Conservation (phyloP, 2,113 vertebrate species). For the Entomyzon cyanotis region DNA sequence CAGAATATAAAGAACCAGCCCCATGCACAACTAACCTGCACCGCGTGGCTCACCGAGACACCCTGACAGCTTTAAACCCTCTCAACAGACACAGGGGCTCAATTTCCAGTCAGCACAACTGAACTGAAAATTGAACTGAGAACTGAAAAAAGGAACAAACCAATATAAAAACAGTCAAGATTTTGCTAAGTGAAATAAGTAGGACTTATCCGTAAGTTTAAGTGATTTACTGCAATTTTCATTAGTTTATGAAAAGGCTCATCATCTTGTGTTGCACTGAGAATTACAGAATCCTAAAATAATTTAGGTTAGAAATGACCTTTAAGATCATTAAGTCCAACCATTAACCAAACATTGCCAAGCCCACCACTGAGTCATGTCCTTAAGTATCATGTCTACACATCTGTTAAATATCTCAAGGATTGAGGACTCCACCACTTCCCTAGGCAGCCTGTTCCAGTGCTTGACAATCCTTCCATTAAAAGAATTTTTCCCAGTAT, state of each 20-base stretch:
- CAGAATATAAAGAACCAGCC: background rate
- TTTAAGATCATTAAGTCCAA: background rate
- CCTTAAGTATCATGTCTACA: background rate
- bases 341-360: background rate
- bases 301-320: background rate
- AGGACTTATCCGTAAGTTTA: background rate
- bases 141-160: conserved; percentile 45
- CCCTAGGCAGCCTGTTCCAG: background rate
- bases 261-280: background rate
- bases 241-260: background rate
- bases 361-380: background rate
- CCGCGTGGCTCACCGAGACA: background rate
- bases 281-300: background rate
- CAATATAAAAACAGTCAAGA: background rate
- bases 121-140: conserved; percentile 33
- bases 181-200: background rate
- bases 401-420: background rate
- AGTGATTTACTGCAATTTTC: background rate
- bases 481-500: background rate
- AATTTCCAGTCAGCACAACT: background rate
- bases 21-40: background rate
- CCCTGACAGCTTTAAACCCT: background rate
- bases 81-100: background rate
- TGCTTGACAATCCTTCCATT: background rate
- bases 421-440: background rate